A percentile compares a stretch with the other conserved stretches of the same genome.
Conservation (phyloP, 2,113 vertebrate species). For the Carettochelys insculpta region DNA sequence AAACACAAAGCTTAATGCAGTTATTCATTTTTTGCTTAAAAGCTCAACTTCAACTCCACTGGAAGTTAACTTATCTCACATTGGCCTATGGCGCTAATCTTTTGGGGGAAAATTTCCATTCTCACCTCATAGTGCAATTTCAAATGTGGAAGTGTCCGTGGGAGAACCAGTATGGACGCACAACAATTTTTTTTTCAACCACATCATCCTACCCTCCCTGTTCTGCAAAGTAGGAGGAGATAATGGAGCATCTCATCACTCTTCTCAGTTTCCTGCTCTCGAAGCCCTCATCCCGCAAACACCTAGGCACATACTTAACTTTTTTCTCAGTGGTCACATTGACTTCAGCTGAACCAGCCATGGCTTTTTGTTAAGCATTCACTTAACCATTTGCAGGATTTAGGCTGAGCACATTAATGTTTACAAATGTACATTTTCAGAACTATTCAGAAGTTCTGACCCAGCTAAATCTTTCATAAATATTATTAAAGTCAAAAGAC, state of each 20-base stretch:
- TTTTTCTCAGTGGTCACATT: conserved; percentile 44
- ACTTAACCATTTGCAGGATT: conserved; percentile 22
- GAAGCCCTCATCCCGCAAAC: conserved; percentile 25
- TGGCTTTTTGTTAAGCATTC: conserved; percentile 1
- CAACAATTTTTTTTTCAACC: no score
- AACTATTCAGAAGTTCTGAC: background rate
- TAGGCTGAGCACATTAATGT: background rate
- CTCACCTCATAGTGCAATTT: background rate
- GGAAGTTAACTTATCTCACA: no score
- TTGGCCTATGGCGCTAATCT: no score
- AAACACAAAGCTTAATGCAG: background rate
- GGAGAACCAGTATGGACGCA: conserved; percentile 36
- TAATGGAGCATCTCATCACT: conserved; percentile 54
- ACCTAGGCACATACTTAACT: conserved; percentile 50
- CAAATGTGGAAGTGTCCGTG: conserved; percentile 52
- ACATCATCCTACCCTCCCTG: conserved; percentile 34
- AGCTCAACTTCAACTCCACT: background rate
- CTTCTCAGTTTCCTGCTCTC: conserved; percentile 51
- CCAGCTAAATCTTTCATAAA: background rate
- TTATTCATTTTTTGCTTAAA: background rate
- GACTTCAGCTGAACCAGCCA: conserved; percentile 45
- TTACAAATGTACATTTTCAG: background rate
- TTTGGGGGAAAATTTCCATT: background rate
- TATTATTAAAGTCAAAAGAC: background rate
- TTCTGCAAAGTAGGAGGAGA: conserved; percentile 43